Base-by-base conservation (phyloP, 2,888 invertebrate genomes). In the Erannis defoliaria region DNA sequence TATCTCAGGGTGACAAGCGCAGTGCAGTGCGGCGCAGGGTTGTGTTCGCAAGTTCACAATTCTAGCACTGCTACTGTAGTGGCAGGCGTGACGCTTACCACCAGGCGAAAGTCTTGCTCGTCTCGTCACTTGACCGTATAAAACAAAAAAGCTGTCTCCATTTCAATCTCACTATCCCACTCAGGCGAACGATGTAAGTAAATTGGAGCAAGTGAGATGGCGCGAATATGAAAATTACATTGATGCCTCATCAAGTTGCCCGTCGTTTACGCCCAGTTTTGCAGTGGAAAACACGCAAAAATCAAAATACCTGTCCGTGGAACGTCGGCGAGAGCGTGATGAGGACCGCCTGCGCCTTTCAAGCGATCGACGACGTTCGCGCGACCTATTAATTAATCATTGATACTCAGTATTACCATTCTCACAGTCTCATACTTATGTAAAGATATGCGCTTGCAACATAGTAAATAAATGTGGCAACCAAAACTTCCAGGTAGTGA, bases 351-450 rank as follows among this genome's bases (percentile, higher is more conserved):
- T 84, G 72, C 93, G 89, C 73, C 89, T 86, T 76, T 93, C 93
- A 73, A 93, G 81, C 72, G 93, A 93, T 74, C 93, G 89, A 72
- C 93, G 90, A 80, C 93, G 89, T 81, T 93, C 93, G 61, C 93
- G 89, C 65, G 93, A 93, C 82, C 93, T 93, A 62, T 54, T 61
- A 19, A 51, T 46, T 53, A 55, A 68, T 31, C 61, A 69, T 61
- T 54, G n/a, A 37, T 21, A 54, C 40, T 60, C 40, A 50, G 10
- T 29, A 54, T 59, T 42, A 55, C 49, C 53, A 49, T 29, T 45
- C 21, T 59, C 51, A 55, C 26, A 35, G n/a, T 38, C 33, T n/a
- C n/a, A 40, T 18, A 14, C 18, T 38, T 38, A 38, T 19, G 10
- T 18, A 26, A 45, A 21, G 6, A 10, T 42, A 58, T 43, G 57